These are phyloP conservation scores for Marmota flaviventris DNA, from an alignment of 2,113 vertebrate genomes.

Conservation along the genomic window DNA sequence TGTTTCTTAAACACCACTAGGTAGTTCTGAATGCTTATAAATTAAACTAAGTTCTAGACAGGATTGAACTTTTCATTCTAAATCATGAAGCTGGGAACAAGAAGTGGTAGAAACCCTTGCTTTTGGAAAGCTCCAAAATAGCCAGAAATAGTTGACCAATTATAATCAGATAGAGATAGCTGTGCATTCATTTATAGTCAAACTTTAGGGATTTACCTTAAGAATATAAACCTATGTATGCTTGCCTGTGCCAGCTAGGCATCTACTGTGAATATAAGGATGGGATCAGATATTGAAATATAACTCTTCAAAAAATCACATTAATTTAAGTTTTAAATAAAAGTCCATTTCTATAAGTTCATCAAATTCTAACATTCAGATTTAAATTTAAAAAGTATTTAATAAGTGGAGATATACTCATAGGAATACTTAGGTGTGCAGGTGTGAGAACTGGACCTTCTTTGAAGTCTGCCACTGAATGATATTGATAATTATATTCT, in stretches of 20 bases:
- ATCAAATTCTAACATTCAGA: background rate
- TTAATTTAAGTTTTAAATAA: background rate
- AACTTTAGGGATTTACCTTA: background rate
- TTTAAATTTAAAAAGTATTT: slow-evolving; percentile 18
- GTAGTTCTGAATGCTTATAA: slow-evolving; percentile 30
- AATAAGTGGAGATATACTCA: background rate
- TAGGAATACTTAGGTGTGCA: background rate
- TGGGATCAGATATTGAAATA: background rate
- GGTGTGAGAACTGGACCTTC: background rate
- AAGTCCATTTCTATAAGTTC: background rate
- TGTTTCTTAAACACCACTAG: slow-evolving; percentile 9
- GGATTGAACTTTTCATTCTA: background rate
- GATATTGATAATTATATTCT: background rate
- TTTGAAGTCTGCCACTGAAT: background rate
- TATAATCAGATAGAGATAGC: background rate
- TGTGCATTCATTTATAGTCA: background rate
- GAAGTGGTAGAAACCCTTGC: background rate
- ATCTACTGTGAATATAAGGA: background rate
- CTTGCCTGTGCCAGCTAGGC: background rate
- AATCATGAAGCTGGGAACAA: background rate
- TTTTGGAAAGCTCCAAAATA: slow-evolving; percentile 54
- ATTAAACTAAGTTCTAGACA: slow-evolving; percentile 20
- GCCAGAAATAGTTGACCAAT: background rate
- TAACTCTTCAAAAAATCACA: background rate
- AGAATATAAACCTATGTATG: background rate